Evolutionary conservation across 2,888 invertebrate species (phyloP).

Genomic region (Caenorhabditis sp.): DNA sequence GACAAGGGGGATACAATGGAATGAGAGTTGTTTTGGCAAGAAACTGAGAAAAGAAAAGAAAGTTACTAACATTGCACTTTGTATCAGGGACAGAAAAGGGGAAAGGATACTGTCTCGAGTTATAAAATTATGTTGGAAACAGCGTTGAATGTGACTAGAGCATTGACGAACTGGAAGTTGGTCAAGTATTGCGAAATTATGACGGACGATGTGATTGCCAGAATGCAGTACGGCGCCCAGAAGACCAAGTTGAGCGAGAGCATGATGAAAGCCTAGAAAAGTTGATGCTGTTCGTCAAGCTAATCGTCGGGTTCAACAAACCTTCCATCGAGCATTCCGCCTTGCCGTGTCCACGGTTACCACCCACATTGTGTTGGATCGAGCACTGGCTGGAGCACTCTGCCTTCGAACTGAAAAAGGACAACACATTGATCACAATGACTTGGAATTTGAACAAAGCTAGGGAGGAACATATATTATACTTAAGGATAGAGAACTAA

Average conservation of each 20-base stretch:
- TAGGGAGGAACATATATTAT: conserved; percentile 15
- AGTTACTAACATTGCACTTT: conserved; percentile 22
- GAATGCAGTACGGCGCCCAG: conserved; percentile 73
- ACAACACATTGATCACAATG: neutral
- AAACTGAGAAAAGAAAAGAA: conserved; percentile 9
- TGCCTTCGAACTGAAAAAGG: conserved; percentile 41
- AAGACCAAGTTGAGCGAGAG: conserved; percentile 71
- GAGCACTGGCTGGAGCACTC: conserved; percentile 52
- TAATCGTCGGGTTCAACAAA: conserved; percentile 3
- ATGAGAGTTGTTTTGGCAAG: conserved; percentile 19
- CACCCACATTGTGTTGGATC: conserved; percentile 62
- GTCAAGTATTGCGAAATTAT: conserved; percentile 54
- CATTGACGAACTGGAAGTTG: conserved; percentile 71
- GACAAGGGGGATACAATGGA: conserved; percentile 2
- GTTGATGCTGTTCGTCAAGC: neutral
- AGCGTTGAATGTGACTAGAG: conserved; percentile 72
- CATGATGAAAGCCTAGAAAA: conserved; percentile 72
- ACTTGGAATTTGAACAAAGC: conserved; percentile 49
- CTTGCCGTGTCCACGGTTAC: conserved; percentile 66
- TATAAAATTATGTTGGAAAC: conserved; percentile 70
- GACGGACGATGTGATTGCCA: conserved; percentile 67
- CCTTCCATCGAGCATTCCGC: conserved; percentile 67
- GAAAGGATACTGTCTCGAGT: neutral
- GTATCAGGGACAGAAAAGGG: neutral
- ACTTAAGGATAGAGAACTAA: conserved; percentile 50